These are phyloP conservation scores for Andrena cerasifolii DNA, from an alignment of 1,140 invertebrate genomes.

Conservation along the genomic window DNA sequence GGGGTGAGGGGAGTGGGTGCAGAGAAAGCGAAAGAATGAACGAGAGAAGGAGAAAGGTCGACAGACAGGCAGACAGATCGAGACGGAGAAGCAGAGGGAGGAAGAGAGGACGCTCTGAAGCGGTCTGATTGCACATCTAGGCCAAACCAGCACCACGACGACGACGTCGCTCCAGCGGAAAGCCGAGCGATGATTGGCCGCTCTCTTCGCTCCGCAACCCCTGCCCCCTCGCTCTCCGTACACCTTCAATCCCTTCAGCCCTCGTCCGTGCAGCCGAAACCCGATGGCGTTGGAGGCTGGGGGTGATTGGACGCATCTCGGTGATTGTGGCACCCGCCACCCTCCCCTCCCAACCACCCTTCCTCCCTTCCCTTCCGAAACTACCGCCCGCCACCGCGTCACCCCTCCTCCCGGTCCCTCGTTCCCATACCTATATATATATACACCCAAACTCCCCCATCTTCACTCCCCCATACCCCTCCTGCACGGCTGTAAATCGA, in stretches of 20 bases:
- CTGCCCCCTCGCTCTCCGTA: constrained; percentile 50
- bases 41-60: constrained; percentile 53
- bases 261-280: constrained; percentile 80
- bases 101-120: constrained; percentile 68
- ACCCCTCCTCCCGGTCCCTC: constrained; percentile 34
- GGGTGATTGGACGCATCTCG: constrained; percentile 87
- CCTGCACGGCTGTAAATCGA: constrained; percentile 80
- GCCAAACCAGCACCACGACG: constrained; percentile 80
- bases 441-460: constrained; percentile 31
- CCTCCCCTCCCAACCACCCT: constrained; percentile 47
- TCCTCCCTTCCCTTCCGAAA: constrained; percentile 42
- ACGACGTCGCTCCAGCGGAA: constrained; percentile 79
- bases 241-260: constrained; percentile 66
- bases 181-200: constrained; percentile 80
- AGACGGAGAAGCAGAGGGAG: constrained; percentile 57
- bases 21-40: constrained; percentile 35
- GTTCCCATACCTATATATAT: constrained; percentile 63
- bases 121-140: constrained; percentile 83
- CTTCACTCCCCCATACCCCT: constrained; percentile 42
- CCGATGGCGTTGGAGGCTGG: constrained; percentile 81
- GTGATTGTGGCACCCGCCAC: constrained; percentile 85
- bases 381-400: constrained; percentile 64
- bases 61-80: constrained; percentile 29
- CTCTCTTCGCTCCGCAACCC: constrained; percentile 62
- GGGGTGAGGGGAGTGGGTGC: constrained; percentile 19